Evolutionary conservation across 2,113 vertebrate genomes (phyloP), one percentile per base, ranked within the genome.

Genomic region (Dissostichus mawsoni): DNA sequence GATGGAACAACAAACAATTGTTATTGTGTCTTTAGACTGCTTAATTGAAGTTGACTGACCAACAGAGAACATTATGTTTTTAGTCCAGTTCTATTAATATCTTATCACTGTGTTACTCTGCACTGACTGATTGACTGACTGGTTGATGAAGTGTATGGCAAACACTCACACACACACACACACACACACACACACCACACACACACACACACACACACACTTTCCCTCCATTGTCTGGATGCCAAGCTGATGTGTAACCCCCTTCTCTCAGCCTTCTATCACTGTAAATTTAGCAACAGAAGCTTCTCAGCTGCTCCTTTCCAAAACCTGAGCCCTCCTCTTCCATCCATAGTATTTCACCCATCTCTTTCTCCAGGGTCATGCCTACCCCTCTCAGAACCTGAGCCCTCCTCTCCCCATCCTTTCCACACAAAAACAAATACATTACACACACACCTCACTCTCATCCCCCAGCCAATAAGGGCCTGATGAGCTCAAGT

Each of bases 211-310:
- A 68, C 62, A 69, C 71, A 75, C 61, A 66, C 61, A 45, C 41
- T 80, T 80, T 75, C 78, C 23, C 86, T 87, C 89, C 88, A 93
- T 94, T 91, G 89, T 90, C 86, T 90, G 72, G 76, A 93, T 94
- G 90, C 92, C 92, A 91, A 76, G 36, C 86, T 76, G 85, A 87
- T 93, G 90, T 86, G 89, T 92, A 90, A 91, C 57, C 66, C 75
- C 66, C 67, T 36, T 29, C 86, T 71, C 68, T 69, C 89, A 74
- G 65, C 89, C 85, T 94, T 92, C 70, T 80, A 78, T 87, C 76
- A 73, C 77, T 80, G 89, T 95, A 97, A 96, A 97, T 97, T 97
- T 97, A 97, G 96, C 91, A 95, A 90, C 93, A 94, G 83, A 94
- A 94, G 90, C 89, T 93, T 92, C 93, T 92, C 90, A 90, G 84